phyloP scores from a whole-genome alignment of 2,888 invertebrate species.

The Cheilosia grossa region DNA sequence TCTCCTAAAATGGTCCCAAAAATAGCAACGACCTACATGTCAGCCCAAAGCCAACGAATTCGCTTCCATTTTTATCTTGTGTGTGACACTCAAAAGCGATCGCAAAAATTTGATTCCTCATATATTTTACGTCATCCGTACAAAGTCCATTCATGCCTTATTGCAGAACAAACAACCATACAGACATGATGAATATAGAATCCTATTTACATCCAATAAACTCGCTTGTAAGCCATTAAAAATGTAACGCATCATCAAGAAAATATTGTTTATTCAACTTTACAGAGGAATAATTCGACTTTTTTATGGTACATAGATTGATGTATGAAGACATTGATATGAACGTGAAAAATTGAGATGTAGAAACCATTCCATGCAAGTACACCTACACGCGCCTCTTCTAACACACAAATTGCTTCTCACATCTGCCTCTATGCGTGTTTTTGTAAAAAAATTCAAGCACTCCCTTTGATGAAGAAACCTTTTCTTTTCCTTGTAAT shows the following conservation, averaged over 20 bases:
- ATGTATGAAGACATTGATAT: conserved; percentile 9
- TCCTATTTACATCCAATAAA: conserved; percentile 32
- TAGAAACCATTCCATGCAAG: conserved; percentile 15
- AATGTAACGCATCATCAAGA: conserved; percentile 19
- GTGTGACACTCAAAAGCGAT: conserved; percentile 28
- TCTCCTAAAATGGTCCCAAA: not conserved
- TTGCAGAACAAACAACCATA: not conserved
- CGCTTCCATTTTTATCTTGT: conserved; percentile 15
- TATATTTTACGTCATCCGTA: not conserved
- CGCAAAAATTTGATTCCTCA: conserved; percentile 33
- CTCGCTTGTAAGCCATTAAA: conserved; percentile 39
- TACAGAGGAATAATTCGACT: conserved; percentile 45
- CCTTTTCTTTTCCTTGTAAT: conserved; percentile 27
- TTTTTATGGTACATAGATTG: conserved; percentile 14
- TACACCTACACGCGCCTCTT: conserved; percentile 18
- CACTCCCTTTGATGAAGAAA: conserved; percentile 63
- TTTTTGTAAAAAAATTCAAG: conserved; percentile 9
- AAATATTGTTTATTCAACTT: conserved; percentile 35
- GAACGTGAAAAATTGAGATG: conserved; percentile 18
- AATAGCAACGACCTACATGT: not conserved
- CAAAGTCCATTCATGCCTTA: conserved; percentile 1
- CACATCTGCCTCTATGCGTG: not conserved
- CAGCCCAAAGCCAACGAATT: not conserved
- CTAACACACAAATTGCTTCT: conserved; percentile 22
- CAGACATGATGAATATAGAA: conserved; percentile 17